Conservation (phyloP, 2,888 invertebrate species). For the Eristalis arbustorum region DNA sequence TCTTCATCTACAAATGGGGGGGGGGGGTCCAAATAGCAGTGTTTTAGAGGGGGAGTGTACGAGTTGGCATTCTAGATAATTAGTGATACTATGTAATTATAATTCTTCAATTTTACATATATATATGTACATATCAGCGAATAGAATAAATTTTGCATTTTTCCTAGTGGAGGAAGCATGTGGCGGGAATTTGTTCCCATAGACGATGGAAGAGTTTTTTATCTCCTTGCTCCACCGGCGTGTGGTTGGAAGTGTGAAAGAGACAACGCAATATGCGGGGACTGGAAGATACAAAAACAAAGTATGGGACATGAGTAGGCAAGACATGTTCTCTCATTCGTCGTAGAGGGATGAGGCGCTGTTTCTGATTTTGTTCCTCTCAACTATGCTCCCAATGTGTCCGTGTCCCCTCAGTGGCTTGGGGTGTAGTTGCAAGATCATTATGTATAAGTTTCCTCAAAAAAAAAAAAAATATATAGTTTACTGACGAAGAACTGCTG, state of each 20-base stretch:
- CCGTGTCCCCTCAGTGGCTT: background rate
- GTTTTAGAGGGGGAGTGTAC: background rate
- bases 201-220: slow-evolving; percentile 3
- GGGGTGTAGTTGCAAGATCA: slow-evolving; percentile 4
- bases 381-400: background rate
- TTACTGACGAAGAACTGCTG: no score
- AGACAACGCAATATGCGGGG: background rate
- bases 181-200: slow-evolving; percentile 65
- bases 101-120: slow-evolving; percentile 30
- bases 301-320: background rate
- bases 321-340: background rate
- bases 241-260: background rate
- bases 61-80: background rate
- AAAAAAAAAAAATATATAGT: no score
- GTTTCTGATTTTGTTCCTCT: background rate
- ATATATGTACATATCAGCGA: background rate
- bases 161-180: slow-evolving; percentile 56
- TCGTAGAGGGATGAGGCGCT: background rate
- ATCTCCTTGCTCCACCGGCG: slow-evolving; percentile 8
- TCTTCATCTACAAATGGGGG: background rate
- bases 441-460: background rate
- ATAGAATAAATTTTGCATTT: slow-evolving; percentile 51
- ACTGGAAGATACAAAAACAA: background rate
- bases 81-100: slow-evolving; percentile 28
- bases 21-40: no score